Evolutionary conservation across 92 coral and sea anemone genomes (phyloP).

Genomic region (Porites rus): DNA sequence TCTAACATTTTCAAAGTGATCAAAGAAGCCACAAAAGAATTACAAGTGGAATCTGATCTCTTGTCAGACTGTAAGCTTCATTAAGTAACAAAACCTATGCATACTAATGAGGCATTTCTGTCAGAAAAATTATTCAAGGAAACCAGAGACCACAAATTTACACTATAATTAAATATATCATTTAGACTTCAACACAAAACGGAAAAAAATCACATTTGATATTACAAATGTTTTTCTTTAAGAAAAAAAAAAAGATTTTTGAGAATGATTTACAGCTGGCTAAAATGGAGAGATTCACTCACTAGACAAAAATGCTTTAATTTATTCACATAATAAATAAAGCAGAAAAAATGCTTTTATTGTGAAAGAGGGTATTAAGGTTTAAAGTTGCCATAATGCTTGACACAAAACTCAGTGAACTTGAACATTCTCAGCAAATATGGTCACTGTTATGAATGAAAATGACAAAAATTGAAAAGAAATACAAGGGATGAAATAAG

Average conservation of each 20-base stretch:
- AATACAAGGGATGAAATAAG: not conserved
- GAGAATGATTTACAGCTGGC: not conserved
- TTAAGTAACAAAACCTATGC: conserved; percentile 22
- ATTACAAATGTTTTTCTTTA: not conserved
- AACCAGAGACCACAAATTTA: not conserved
- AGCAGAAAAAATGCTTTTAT: not conserved
- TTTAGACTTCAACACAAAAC: not conserved
- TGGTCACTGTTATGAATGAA: not conserved
- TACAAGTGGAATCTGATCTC: not conserved
- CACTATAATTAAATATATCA: conserved; percentile 2
- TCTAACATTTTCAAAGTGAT: not conserved
- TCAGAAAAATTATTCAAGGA: conserved; percentile 20
- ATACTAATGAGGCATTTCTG: conserved; percentile 34
- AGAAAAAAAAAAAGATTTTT: not conserved
- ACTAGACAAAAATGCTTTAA: not conserved
- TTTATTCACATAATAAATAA: not conserved
- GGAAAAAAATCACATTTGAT: not conserved
- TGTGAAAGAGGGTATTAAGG: not conserved
- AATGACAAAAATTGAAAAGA: not conserved
- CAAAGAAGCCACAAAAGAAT: not conserved
- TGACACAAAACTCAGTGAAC: not conserved
- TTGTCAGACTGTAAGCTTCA: conserved; percentile 19
- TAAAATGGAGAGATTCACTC: not conserved
- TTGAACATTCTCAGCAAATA: not conserved
- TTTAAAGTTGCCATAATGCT: not conserved